Percentiles rank a stretch among this genome's conserved stretches.
These are phyloP conservation scores for Gyps fulvus DNA, from an alignment of 2,113 vertebrate species.

Conservation along the genomic window DNA sequence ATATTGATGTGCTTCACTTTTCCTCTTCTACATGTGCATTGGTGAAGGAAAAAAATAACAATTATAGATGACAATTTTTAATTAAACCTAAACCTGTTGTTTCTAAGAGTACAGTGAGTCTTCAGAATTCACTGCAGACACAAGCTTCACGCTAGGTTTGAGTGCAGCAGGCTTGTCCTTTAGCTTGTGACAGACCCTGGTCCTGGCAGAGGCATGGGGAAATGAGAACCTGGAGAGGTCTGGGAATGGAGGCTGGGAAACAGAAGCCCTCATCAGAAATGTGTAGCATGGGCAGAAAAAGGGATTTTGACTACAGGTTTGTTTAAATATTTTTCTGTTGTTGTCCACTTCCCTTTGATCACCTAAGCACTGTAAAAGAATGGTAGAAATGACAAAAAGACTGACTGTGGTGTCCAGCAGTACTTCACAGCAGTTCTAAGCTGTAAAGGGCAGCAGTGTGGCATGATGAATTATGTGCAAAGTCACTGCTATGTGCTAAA, in stretches of 20 bases:
- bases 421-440: neutral
- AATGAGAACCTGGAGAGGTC: neutral
- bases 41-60: neutral
- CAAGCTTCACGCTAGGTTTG: fast-evolving
- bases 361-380: neutral
- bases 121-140: neutral
- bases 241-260: neutral
- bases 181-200: neutral
- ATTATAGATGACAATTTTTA: neutral
- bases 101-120: neutral
- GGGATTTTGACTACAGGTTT: neutral
- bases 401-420: neutral
- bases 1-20: neutral
- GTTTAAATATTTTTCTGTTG: neutral
- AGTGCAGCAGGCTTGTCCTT: neutral
- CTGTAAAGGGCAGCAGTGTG: neutral
- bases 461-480: neutral
- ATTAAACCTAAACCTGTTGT: neutral
- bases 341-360: neutral
- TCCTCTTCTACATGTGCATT: neutral
- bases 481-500: neutral
- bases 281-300: neutral
- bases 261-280: neutral
- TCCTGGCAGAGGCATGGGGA: neutral
- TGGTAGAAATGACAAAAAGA: neutral